phyloP scores from a whole-genome alignment of 2,113 vertebrate genomes.

The Suncus etruscus region DNA sequence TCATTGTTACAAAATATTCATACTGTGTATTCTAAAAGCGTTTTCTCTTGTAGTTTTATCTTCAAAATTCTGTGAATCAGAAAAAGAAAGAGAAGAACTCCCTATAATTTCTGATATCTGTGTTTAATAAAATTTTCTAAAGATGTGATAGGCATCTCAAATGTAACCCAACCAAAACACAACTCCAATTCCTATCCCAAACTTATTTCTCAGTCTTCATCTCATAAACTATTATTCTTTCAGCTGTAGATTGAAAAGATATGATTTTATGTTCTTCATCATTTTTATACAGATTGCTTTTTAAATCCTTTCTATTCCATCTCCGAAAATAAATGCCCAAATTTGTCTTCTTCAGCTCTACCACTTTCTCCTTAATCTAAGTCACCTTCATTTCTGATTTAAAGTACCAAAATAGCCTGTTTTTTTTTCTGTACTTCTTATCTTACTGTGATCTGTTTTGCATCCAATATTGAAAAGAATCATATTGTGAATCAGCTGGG shows the following conservation, averaged over 20 bases:
- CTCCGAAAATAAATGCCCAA: not conserved
- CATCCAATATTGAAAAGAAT: not conserved
- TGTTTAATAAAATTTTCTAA: not conserved
- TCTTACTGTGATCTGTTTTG: not conserved
- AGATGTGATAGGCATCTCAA: not conserved
- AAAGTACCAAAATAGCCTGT: not conserved
- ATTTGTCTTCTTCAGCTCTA: constrained; percentile 12
- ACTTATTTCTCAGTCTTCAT: not conserved
- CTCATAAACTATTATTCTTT: not conserved
- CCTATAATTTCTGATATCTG: not conserved
- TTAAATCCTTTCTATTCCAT: not conserved
- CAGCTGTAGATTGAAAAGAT: not conserved
- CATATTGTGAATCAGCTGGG: too few relatives aligned
- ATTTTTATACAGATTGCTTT: constrained; percentile 11
- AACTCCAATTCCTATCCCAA: not conserved
- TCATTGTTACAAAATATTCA: not conserved
- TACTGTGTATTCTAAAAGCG: not conserved
- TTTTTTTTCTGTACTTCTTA: not conserved
- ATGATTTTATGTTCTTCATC: not conserved
- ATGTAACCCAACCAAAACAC: not conserved
- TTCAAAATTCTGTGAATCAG: not conserved
- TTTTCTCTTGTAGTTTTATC: not conserved
- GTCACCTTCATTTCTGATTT: not conserved
- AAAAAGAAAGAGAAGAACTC: not conserved
- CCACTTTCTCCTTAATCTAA: not conserved